phyloP scores from a whole-genome alignment of 2,797 vertebrate species.

The Anguilla megastoma region DNA sequence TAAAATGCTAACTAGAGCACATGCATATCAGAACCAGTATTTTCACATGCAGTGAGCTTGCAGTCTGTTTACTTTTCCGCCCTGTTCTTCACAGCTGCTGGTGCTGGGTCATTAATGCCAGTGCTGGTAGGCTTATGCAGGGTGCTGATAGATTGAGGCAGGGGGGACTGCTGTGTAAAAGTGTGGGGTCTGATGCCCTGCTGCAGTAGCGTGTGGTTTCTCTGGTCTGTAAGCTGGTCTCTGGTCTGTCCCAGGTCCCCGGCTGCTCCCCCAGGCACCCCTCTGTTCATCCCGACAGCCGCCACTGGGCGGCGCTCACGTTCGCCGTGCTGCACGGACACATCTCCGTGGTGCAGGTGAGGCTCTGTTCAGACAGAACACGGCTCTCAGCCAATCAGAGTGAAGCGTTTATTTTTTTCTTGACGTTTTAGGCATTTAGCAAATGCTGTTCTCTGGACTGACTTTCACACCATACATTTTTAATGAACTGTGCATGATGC shows the following conservation, averaged over 20 bases:
- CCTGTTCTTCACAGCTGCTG: background rate
- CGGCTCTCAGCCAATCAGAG: slow-evolving; percentile 3
- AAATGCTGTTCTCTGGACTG: background rate
- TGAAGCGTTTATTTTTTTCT: background rate
- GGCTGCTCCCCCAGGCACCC: slow-evolving; percentile 81
- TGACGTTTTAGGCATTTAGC: background rate
- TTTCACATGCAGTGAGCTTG: background rate
- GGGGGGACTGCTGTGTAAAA: background rate
- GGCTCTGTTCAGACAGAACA: slow-evolving; percentile 22
- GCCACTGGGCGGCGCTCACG: slow-evolving; percentile 92
- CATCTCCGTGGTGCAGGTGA: slow-evolving; percentile 95
- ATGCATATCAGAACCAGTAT: background rate
- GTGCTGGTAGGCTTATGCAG: background rate
- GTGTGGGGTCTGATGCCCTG: background rate
- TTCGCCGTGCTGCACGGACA: slow-evolving; percentile 93
- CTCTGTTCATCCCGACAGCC: slow-evolving; percentile 90
- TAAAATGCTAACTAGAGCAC: background rate
- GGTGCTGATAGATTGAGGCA: background rate
- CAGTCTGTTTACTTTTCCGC: background rate
- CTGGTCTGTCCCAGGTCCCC: slow-evolving; percentile 77
- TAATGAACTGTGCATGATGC: background rate
- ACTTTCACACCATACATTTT: background rate
- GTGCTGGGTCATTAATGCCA: background rate
- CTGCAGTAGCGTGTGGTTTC: too few relatives aligned
- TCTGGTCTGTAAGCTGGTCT: slow-evolving; percentile 16